phyloP scores from a whole-genome alignment of 2,113 vertebrate species.

The Tautogolabrus adspersus region DNA sequence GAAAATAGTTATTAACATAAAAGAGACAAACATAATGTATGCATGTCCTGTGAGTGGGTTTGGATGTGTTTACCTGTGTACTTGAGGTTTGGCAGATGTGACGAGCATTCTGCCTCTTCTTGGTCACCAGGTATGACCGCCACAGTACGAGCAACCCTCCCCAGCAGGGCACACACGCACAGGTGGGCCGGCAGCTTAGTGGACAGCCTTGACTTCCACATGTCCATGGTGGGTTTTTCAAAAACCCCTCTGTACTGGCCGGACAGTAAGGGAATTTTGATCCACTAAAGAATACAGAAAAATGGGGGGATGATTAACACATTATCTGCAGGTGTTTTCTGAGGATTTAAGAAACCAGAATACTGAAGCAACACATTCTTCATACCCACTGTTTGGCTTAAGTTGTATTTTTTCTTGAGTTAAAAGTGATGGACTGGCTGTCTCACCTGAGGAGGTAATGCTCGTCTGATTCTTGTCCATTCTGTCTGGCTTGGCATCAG shows the following conservation, averaged over 20 bases:
- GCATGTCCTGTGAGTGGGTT: not conserved
- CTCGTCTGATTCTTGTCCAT: conserved; percentile 87
- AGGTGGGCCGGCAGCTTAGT: conserved; percentile 89
- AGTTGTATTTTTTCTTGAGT: not conserved
- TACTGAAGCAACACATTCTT: not conserved
- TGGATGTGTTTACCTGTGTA: conserved; percentile 66
- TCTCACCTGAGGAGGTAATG: conserved; percentile 88
- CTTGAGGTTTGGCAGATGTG: conserved; percentile 48
- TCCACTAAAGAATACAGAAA: conserved; percentile 85
- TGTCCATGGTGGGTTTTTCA: conserved; percentile 80
- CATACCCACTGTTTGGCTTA: not conserved
- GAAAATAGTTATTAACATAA: not conserved
- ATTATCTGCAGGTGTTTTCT: not conserved
- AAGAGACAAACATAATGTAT: not conserved
- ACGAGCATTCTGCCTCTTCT: conserved; percentile 45
- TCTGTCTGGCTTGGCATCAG: conserved; percentile 84
- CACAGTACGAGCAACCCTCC: conserved; percentile 82
- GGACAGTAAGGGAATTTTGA: conserved; percentile 88
- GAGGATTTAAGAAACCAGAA: not conserved
- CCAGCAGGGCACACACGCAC: conserved; percentile 88
- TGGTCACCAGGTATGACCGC: conserved; percentile 64
- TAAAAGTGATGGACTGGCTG: not conserved
- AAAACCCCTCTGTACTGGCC: conserved; percentile 86
- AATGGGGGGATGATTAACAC: no score
- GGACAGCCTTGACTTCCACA: conserved; percentile 78